These are phyloP conservation scores for Saccostrea cuccullata DNA, from an alignment of 1,140 invertebrate species.

Conservation along the genomic window DNA sequence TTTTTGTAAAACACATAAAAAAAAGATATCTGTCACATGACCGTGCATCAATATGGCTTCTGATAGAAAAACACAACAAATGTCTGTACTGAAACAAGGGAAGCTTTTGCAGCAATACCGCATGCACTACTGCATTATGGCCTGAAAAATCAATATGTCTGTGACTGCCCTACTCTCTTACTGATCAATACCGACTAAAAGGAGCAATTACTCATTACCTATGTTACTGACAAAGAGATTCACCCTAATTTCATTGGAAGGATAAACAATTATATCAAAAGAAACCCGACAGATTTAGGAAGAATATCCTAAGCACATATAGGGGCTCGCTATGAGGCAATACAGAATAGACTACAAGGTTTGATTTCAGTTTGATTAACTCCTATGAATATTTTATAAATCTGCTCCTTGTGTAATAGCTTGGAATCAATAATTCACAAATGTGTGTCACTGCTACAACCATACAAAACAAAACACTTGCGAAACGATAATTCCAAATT, in stretches of 20 bases:
- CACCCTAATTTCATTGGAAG: background rate
- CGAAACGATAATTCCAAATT: background rate
- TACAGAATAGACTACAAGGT: background rate
- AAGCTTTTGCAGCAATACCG: slow-evolving; percentile 22
- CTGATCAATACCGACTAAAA: slow-evolving; percentile 21
- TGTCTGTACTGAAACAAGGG: slow-evolving; percentile 17
- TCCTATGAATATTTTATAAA: slow-evolving; percentile 32
- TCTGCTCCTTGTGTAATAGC: slow-evolving; percentile 32
- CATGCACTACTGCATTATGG: slow-evolving; percentile 22
- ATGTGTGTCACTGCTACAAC: slow-evolving; percentile 23
- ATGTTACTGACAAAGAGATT: slow-evolving; percentile 12
- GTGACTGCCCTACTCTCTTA: slow-evolving; percentile 27
- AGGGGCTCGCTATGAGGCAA: background rate
- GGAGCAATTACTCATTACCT: slow-evolving; percentile 23
- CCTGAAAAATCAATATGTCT: slow-evolving; percentile 32
- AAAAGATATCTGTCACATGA: slow-evolving; percentile 21
- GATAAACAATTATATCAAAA: background rate
- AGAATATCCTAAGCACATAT: background rate
- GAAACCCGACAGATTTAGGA: background rate
- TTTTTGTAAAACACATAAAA: too few species aligned
- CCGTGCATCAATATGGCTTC: slow-evolving; percentile 19
- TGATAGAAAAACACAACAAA: slow-evolving; percentile 36
- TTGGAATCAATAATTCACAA: slow-evolving; percentile 30
- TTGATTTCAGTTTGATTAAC: slow-evolving; percentile 34
- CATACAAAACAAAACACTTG: background rate